Evolutionary conservation across 23 tunicate genomes (phyloP).

Genomic region (Aplidium turbinatum): DNA sequence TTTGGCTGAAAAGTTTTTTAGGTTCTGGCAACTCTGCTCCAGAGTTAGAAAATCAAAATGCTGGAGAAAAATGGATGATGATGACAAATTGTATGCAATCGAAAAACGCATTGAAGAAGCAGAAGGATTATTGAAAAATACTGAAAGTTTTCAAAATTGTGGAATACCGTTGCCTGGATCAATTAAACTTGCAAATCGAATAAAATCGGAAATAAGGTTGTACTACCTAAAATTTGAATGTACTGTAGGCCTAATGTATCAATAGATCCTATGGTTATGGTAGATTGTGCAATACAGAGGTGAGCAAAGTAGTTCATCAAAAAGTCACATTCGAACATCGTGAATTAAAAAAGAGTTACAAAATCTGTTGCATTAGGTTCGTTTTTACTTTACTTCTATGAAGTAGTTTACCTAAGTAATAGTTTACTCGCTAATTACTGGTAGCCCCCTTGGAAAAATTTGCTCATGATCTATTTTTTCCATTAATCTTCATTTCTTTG

Average conservation of each 20-base stretch:
- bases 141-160: neutral
- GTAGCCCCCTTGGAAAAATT: too few species aligned
- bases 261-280: neutral
- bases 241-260: neutral
- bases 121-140: neutral
- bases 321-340: neutral
- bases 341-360: neutral
- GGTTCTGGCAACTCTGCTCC: too few species aligned
- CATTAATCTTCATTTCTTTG: too few species aligned
- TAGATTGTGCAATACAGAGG: neutral
- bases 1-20: too few species aligned
- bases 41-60: too few species aligned
- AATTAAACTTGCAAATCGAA: conserved; percentile 3
- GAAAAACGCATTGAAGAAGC: conserved; percentile 4
- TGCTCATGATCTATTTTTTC: too few species aligned
- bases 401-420: too few species aligned
- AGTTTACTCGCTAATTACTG: too few species aligned
- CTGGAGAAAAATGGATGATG: too few species aligned
- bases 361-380: too few species aligned
- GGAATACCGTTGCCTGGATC: conserved; percentile 18
- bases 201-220: conserved; percentile 6
- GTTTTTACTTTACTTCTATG: too few species aligned
- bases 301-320: neutral
- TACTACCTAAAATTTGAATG: neutral
- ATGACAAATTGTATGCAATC: too few species aligned